Percentiles rank a stretch among this genome's conserved stretches.
Conservation (phyloP, 2,888 invertebrate species). For the Branchellion lobata region DNA sequence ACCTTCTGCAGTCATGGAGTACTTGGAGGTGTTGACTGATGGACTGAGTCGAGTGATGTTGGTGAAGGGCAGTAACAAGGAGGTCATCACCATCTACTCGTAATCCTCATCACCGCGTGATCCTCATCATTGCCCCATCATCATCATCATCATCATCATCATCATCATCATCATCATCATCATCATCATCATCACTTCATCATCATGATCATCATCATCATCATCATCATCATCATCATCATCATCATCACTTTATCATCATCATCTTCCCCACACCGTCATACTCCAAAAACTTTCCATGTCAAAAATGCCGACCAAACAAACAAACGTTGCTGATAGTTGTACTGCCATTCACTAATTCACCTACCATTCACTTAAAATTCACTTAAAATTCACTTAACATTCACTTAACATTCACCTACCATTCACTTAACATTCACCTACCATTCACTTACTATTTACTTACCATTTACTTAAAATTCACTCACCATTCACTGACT, state of each 20-base stretch:
- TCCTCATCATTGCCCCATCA: background rate
- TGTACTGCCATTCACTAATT: too few species aligned
- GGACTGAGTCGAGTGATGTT: conserved; percentile 92
- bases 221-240: conserved; percentile 37
- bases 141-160: background rate
- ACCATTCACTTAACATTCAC: too few species aligned
- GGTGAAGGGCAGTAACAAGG: conserved; percentile 94
- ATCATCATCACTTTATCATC: conserved; percentile 35
- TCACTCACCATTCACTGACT: too few species aligned
- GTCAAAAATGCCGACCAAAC: too few species aligned
- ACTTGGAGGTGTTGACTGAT: conserved; percentile 94
- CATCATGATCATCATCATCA: conserved; percentile 28
- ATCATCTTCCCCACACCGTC: too few species aligned
- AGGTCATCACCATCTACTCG: conserved; percentile 98
- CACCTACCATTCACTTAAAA: too few species aligned
- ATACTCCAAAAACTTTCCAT: too few species aligned
- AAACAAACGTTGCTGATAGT: too few species aligned
- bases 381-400: too few species aligned
- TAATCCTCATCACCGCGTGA: conserved; percentile 60
- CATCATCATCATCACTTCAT: background rate
- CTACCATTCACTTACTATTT: too few species aligned
- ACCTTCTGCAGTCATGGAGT: conserved; percentile 82
- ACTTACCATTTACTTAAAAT: too few species aligned
- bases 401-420: too few species aligned
- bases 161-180: background rate